These are phyloP conservation scores for Ischnura elegans DNA, from an alignment of 2,888 invertebrate genomes.

Conservation along the genomic window DNA sequence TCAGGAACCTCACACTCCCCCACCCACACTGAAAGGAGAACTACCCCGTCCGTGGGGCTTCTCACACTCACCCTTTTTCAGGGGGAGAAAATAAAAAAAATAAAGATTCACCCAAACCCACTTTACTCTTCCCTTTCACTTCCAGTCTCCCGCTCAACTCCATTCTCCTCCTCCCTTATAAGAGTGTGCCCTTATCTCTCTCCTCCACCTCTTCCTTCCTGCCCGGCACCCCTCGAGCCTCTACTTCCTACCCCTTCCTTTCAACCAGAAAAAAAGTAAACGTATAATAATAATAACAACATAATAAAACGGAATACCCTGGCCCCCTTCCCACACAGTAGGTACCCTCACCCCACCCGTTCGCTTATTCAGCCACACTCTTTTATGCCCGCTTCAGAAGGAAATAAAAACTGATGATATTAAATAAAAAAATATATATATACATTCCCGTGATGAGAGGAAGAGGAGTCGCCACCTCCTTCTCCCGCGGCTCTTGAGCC, in stretches of 20 bases:
- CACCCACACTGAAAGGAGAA: neutral
- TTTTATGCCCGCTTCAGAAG: slow-evolving; percentile 8
- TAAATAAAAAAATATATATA: no score
- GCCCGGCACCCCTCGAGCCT: slow-evolving; percentile 14
- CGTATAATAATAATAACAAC: no score
- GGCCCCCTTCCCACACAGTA: neutral
- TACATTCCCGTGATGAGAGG: no score
- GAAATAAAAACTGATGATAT: neutral
- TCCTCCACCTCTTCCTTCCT: neutral
- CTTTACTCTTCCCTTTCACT: neutral
- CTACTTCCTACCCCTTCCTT: neutral
- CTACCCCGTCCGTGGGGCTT: neutral
- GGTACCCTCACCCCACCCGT: neutral
- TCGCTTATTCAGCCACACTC: slow-evolving; percentile 25
- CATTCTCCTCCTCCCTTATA: neutral
- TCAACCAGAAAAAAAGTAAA: neutral
- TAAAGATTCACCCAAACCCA: no score
- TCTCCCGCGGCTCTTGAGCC: neutral
- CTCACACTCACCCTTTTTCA: neutral
- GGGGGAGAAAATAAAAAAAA: no score
- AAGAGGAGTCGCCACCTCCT: neutral
- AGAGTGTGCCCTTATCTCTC: neutral
- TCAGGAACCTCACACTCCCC: neutral
- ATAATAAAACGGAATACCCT: neutral
- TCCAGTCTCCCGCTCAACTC: neutral